phyloP scores from a whole-genome alignment of 92 coral and sea anemone genomes.

The Pocillopora meandrina region DNA sequence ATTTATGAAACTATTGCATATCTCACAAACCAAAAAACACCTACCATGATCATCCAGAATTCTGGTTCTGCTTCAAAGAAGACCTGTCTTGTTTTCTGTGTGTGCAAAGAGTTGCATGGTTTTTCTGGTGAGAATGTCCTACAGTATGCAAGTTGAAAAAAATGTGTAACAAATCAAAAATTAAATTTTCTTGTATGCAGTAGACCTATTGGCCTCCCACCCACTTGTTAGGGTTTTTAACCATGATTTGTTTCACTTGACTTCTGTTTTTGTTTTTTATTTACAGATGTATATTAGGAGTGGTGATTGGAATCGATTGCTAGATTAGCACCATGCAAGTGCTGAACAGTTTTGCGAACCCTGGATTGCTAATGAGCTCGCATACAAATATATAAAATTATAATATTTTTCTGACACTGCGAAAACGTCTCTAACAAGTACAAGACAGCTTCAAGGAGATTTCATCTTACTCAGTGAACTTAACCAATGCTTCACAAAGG shows the following conservation, averaged over 20 bases:
- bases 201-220: too few species aligned
- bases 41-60: constrained; percentile 98
- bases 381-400: neutral
- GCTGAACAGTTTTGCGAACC: too few species aligned
- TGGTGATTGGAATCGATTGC: too few species aligned
- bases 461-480: constrained; percentile 90
- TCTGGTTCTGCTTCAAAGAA: constrained; percentile 93
- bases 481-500: constrained; percentile 92
- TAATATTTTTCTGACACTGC: neutral
- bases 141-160: neutral
- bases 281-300: too few species aligned
- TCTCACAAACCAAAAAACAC: neutral
- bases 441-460: neutral
- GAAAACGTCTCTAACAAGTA: neutral
- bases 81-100: constrained; percentile 96
- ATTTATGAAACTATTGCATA: too few species aligned
- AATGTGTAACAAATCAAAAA: neutral
- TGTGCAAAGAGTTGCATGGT: constrained; percentile 95
- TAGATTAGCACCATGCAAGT: too few species aligned
- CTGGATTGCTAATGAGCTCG: neutral
- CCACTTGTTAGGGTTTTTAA: too few species aligned
- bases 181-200: too few species aligned
- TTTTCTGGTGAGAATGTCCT: constrained; percentile 92
- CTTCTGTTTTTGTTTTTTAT: too few species aligned
- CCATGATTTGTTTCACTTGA: too few species aligned